Evolutionary conservation across 2,888 invertebrate genomes (phyloP).

Genomic region (Leucania comma): DNA sequence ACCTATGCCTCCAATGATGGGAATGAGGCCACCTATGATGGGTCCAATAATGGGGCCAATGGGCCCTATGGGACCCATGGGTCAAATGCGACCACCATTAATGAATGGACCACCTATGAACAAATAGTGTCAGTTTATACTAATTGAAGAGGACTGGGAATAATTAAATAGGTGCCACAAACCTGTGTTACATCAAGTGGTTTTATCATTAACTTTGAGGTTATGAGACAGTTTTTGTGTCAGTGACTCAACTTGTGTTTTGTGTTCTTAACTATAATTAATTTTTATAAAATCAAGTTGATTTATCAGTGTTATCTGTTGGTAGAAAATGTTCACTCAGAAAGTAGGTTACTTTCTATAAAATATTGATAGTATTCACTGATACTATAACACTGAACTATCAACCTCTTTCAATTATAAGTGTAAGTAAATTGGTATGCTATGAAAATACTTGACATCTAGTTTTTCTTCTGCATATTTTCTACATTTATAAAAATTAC

Average conservation of each 20-base stretch:
- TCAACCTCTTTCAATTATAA: neutral
- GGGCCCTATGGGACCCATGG: slow-evolving; percentile 93
- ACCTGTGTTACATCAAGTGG: slow-evolving; percentile 16
- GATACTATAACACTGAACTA: neutral
- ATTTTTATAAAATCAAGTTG: neutral
- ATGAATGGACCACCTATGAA: slow-evolving; percentile 93
- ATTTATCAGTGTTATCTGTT: neutral
- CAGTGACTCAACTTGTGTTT: neutral
- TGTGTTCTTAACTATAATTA: neutral
- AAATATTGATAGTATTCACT: neutral
- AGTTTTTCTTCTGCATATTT: slow-evolving; percentile 7
- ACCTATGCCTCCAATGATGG: slow-evolving; percentile 94
- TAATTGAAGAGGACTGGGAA: slow-evolving; percentile 42
- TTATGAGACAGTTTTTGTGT: slow-evolving; percentile 41
- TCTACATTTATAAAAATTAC: neutral
- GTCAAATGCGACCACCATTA: slow-evolving; percentile 93
- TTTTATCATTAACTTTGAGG: slow-evolving; percentile 49
- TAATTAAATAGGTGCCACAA: slow-evolving; percentile 50
- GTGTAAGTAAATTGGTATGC: neutral
- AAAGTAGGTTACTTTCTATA: neutral
- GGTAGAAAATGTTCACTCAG: neutral
- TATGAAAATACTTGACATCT: neutral
- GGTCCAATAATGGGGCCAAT: slow-evolving; percentile 91
- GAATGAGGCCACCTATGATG: slow-evolving; percentile 92
- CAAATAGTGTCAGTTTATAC: slow-evolving; percentile 74